Evolutionary conservation across 2,113 vertebrate genomes (phyloP), one percentile per base, ranked within the genome.

Genomic region (Polyodon spathula): DNA sequence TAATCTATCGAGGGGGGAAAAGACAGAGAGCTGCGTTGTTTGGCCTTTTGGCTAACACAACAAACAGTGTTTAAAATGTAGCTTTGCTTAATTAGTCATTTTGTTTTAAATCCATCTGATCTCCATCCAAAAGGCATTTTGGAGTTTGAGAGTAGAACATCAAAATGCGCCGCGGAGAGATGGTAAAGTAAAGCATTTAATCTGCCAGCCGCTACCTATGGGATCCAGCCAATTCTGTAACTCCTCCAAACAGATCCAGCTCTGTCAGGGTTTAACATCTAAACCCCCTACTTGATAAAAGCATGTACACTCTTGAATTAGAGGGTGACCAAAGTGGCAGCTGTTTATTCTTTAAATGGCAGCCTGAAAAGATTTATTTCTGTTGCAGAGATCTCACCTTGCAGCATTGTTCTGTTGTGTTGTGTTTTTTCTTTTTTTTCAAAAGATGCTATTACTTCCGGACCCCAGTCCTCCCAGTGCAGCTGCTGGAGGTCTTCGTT

Each of bases 1-100:
- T 97, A 92, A 94, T 95, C 90, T 94, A 75, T 56, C 63, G 69
- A 81, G 86, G 90, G 81, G 73, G 71, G 74, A 81, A 77, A 46
- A 86, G 82, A 89, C 79, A 90, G 82, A 82, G 83, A 82, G 80
- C 86, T 89, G 85, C 91, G 93, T 90, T 93, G 88, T 93, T 92
- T 88, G 84, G 89, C 86, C 84, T 86, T 92, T 92, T 97, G 93
- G 93, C 95, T 89, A 91, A 86, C 86, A 93, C 88, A 95, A 95
- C 92, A 97, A 98, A 97, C 92, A 93, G 86, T 92, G 91, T 95
- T 95, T 95, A 92, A 91, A 90, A 91, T 97, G 93, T 95, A 93
- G 97, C 93, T 97, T 90, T 89, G 91, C 93, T 96, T 97, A 97
- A 97, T 97, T 98, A 97, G 92, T 88, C 88, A 97, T 95, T 98